phyloP scores from a whole-genome alignment of 2,113 vertebrate genomes.

The Tautogolabrus adspersus region DNA sequence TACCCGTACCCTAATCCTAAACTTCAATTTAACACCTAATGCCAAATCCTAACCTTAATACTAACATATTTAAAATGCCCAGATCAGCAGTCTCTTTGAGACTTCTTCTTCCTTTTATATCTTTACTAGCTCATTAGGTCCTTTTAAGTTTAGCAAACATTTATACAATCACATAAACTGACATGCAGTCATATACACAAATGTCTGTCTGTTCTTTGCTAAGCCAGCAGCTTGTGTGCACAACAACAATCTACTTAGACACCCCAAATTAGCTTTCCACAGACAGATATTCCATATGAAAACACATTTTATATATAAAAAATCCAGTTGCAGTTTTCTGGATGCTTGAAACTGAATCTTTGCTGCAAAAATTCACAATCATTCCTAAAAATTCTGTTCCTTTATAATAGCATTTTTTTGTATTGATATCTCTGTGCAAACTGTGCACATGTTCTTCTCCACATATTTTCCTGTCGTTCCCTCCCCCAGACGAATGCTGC shows the following conservation, averaged over 20 bases:
- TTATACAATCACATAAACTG: background rate
- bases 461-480: background rate
- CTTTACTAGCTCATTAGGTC: background rate
- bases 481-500: conserved; percentile 37
- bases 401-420: background rate
- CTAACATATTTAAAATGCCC: background rate
- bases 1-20: conserved; percentile 30
- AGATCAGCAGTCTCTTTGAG: background rate
- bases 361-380: background rate
- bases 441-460: conserved; percentile 1
- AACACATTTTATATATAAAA: background rate
- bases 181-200: background rate
- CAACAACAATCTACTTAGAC: conserved; percentile 59
- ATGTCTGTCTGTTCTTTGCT: conserved; percentile 55
- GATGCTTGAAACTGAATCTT: conserved; percentile 7
- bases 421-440: conserved; percentile 1
- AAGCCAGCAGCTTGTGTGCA: conserved; percentile 59
- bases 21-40: conserved; percentile 44
- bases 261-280: conserved; percentile 62
- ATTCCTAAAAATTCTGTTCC: background rate
- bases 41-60: conserved; percentile 42
- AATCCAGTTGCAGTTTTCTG: conserved; percentile 54
- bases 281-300: conserved; percentile 71
- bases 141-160: background rate
- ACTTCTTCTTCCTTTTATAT: background rate